These are phyloP conservation scores for Cheilinus undulatus DNA, from an alignment of 2,113 vertebrate species.

Conservation along the genomic window DNA sequence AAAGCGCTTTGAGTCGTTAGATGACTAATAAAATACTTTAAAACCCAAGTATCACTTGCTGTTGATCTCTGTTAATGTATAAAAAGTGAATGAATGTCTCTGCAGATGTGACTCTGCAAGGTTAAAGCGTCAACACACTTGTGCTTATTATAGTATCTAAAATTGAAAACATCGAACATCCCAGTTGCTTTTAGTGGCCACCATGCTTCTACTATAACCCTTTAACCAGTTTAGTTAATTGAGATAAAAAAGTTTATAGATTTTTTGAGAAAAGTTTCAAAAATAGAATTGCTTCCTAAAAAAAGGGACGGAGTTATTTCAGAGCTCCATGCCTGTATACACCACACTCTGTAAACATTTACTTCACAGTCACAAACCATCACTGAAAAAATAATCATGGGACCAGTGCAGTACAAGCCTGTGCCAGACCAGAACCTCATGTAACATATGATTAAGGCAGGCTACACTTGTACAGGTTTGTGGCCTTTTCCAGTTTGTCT, in stretches of 20 bases:
- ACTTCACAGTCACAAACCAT: constrained; percentile 35
- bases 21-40: too few relatives aligned
- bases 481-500: constrained; percentile 52
- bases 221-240: constrained; percentile 5
- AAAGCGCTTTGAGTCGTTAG: too few relatives aligned
- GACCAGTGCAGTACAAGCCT: constrained; percentile 31
- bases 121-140: background rate
- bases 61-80: too few relatives aligned
- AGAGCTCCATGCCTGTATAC: constrained; percentile 32
- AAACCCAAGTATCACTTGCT: too few relatives aligned
- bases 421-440: constrained; percentile 71
- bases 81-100: too few relatives aligned
- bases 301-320: constrained; percentile 9
- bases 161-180: background rate
- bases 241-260: constrained; percentile 11
- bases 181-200: background rate
- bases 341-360: constrained; percentile 43
- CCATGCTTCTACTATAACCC: background rate
- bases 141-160: background rate
- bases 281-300: constrained; percentile 15
- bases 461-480: constrained; percentile 50
- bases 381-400: constrained; percentile 58
- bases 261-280: constrained; percentile 12
- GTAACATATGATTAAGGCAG: constrained; percentile 62
- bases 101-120: too few relatives aligned